These are phyloP conservation scores for Philopedon plagiatum DNA, from an alignment of 2,888 invertebrate genomes.

Conservation along the genomic window DNA sequence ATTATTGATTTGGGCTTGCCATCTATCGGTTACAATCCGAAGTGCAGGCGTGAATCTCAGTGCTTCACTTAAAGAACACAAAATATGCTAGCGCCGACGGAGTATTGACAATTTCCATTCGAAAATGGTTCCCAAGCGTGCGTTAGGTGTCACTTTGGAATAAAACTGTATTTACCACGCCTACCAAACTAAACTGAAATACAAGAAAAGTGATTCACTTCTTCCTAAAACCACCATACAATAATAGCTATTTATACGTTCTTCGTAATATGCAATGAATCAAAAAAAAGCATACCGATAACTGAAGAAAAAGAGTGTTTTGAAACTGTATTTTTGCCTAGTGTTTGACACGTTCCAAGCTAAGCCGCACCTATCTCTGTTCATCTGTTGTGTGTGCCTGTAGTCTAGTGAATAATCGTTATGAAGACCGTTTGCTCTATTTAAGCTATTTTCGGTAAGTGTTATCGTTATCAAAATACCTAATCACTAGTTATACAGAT, in stretches of 20 bases:
- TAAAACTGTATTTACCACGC: slow-evolving; percentile 51
- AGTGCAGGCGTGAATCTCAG: too few species aligned
- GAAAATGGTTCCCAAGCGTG: too few species aligned
- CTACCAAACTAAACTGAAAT: slow-evolving; percentile 53
- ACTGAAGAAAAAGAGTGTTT: slow-evolving; percentile 23
- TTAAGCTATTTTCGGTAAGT: slow-evolving; percentile 60
- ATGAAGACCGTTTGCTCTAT: slow-evolving; percentile 63
- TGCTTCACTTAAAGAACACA: too few species aligned
- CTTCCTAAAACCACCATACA: slow-evolving; percentile 46
- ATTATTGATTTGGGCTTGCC: too few species aligned
- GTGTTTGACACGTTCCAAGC: slow-evolving; percentile 53
- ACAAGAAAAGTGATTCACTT: slow-evolving; percentile 58
- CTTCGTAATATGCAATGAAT: slow-evolving; percentile 34
- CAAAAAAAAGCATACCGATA: slow-evolving; percentile 22
- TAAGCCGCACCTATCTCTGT: slow-evolving; percentile 65
- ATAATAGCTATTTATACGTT: slow-evolving; percentile 42
- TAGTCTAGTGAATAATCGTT: slow-evolving; percentile 64
- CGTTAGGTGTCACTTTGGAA: slow-evolving; percentile 12
- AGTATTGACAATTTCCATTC: too few species aligned
- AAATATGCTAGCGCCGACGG: too few species aligned
- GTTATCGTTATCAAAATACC: slow-evolving; percentile 52
- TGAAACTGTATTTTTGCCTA: slow-evolving; percentile 46
- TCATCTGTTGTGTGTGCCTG: slow-evolving; percentile 54
- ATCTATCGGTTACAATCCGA: too few species aligned
- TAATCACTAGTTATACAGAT: neutral